Evolutionary conservation across 53 echinoderm and acorn worm genomes (phyloP), one percentile per base, ranked within the genome.

Genomic region (Holothuria leucospilota): DNA sequence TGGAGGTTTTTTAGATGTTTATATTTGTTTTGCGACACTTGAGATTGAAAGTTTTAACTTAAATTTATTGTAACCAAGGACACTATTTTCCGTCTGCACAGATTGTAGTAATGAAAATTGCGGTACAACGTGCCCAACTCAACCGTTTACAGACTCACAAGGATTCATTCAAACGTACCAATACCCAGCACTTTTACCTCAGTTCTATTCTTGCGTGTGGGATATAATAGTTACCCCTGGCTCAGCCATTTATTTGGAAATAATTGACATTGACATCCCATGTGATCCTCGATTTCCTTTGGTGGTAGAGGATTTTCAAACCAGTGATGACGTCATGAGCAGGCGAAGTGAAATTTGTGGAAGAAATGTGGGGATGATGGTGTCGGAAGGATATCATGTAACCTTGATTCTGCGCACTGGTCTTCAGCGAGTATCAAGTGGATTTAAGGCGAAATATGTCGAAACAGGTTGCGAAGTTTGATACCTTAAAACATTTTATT

Each of bases 161-260:
- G 80, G 80, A 2, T 29, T 38, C 21, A 80, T 80, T 12, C 29
- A 59, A 28, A 60, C 80, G 4, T 60, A 18, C 34, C 62, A 80
- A 21, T 60, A 60, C 39, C 80, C 80, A 24, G 8, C 29, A 2
- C 26, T 80, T 51, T 38, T 80, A 34, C 80, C 80, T 29, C 56
- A 59, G 8, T 80, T 34, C 53, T 80, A 53, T 29, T 59, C 80
- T 25, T 80, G 80, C 29, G 38, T 29, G 59, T 80, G 80, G 80
- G 5, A 38, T 14, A 34, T 80, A 21, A 6, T 29, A 9, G 59
- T 34, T 20, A 28, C 20, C 10, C 61, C 80, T 34, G 80, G 80
- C 13, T 61, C 60, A 29, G 13, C 27, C 6, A 20, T 80, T 59
- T 8, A 20, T 30, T 16, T 80, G 38, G 80, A 80, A 16, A 59